Base-by-base conservation (phyloP, 2,797 vertebrate species). In the Anguilla obscura region DNA sequence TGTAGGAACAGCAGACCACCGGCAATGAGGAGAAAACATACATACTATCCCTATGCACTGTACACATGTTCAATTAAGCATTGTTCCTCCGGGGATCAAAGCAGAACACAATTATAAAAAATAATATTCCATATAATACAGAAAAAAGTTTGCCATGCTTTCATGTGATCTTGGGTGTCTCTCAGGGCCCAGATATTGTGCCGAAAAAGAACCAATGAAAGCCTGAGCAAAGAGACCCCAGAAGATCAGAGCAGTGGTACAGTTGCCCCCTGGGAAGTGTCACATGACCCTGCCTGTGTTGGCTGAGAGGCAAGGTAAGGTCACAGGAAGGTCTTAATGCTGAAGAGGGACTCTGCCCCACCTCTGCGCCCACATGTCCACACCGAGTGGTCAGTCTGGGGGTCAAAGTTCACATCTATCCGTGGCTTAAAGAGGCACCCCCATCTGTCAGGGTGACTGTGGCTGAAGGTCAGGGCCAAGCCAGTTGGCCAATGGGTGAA, bases 401-500 rank as follows among this genome's bases (percentile, higher is more conserved):
- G 90, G 91, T 86, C 88, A 91, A 88, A 88, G 90, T 93, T 92
- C 90, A 88, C 30, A 90, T 90, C 93, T 93, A 93, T 93, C 93
- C 94, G 91, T 90, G 87, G 80, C 84, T 40, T 48, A 90, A 89
- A 84, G 91, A 89, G 89, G 85, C 86, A 87, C 89, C 90, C 92
- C 95, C 95, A 96, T 95, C 95, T 96, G 96, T 91, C 93, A 69
- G 86, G 86, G 82, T 16, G 50, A 89, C 30, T 83, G 50, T 60
- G 83, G 89, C 89, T 88, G 87, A 91, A 91, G 90, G 90, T 82
- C 90, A 90, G 90, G 88, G 90, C 90, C 82, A 89, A 87, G 89
- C 84, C 16, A 45, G 33, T 45, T 79, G 58, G 5, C 56, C 45
- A 85, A 50, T n/a, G 60, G 36, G 36, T 86, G 58, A 79, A 89